A percentile compares a stretch with the other conserved stretches of the same genome.
Conservation (phyloP, 2,113 vertebrate genomes). For the Cyprinus carpio region DNA sequence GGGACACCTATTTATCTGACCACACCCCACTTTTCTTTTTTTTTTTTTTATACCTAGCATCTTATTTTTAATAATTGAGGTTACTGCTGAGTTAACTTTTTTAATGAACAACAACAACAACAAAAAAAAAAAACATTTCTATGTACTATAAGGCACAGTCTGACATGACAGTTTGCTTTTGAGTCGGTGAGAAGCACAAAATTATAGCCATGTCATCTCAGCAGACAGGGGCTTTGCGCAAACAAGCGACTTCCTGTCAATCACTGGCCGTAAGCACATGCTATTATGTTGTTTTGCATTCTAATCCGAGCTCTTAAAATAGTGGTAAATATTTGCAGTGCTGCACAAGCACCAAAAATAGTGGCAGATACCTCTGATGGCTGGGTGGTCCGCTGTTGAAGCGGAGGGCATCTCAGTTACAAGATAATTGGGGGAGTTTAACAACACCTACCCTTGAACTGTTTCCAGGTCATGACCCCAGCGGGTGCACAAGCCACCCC, state of each 20-base stretch:
- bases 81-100: neutral
- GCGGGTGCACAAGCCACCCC: constrained; percentile 16
- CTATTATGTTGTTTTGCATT: constrained; percentile 71
- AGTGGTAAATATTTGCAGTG: constrained; percentile 69
- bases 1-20: constrained; percentile 47
- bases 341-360: constrained; percentile 58
- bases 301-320: constrained; percentile 67
- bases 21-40: constrained; percentile 34
- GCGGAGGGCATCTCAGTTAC: constrained; percentile 32
- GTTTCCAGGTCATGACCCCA: constrained; percentile 58
- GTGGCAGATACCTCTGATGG: constrained; percentile 42
- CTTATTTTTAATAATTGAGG: neutral
- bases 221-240: constrained; percentile 76
- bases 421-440: constrained; percentile 56
- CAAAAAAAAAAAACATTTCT: constrained; percentile 35
- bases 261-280: constrained; percentile 72
- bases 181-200: constrained; percentile 63
- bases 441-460: constrained; percentile 53
- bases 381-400: constrained; percentile 39
- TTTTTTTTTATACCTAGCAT: neutral
- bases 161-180: constrained; percentile 64
- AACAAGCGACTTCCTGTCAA: constrained; percentile 75
- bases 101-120: too few relatives aligned
- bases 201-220: constrained; percentile 74
- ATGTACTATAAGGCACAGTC: constrained; percentile 60